Evolutionary conservation across 2,888 invertebrate genomes (phyloP).

Genomic region (Helicoverpa assulta): DNA sequence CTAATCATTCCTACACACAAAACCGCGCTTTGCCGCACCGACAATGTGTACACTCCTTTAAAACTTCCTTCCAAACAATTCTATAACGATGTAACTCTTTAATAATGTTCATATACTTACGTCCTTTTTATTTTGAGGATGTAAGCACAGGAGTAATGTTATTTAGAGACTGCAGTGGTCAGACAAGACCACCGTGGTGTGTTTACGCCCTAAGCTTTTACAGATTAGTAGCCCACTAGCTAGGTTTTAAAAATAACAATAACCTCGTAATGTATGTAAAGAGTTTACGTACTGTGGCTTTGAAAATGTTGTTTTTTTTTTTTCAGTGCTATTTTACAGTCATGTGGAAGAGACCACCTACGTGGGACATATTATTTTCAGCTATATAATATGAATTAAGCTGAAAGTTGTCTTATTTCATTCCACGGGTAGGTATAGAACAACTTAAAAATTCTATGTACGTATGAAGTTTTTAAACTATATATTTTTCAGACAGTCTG

Average conservation of each 20-base stretch:
- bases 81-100: constrained; percentile 67
- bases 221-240: constrained; percentile 73
- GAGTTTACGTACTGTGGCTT: constrained; percentile 43
- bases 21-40: constrained; percentile 79
- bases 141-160: constrained; percentile 77
- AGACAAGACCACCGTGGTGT: constrained; percentile 84
- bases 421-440: too few relatives aligned
- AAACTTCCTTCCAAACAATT: constrained; percentile 63
- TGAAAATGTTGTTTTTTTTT: constrained; percentile 31
- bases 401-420: neutral
- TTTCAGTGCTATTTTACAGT: constrained; percentile 16
- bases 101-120: constrained; percentile 52
- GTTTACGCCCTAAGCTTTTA: constrained; percentile 80
- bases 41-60: constrained; percentile 79
- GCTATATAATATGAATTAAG: neutral
- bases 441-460: too few relatives aligned
- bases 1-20: constrained; percentile 86
- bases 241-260: constrained; percentile 80
- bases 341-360: constrained; percentile 42
- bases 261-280: constrained; percentile 74
- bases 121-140: constrained; percentile 64
- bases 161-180: constrained; percentile 79
- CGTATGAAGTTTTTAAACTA: too few relatives aligned
- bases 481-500: too few relatives aligned
- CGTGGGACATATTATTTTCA: neutral